Conservation (phyloP, 2,113 vertebrate species). For the Antigone vipio region DNA sequence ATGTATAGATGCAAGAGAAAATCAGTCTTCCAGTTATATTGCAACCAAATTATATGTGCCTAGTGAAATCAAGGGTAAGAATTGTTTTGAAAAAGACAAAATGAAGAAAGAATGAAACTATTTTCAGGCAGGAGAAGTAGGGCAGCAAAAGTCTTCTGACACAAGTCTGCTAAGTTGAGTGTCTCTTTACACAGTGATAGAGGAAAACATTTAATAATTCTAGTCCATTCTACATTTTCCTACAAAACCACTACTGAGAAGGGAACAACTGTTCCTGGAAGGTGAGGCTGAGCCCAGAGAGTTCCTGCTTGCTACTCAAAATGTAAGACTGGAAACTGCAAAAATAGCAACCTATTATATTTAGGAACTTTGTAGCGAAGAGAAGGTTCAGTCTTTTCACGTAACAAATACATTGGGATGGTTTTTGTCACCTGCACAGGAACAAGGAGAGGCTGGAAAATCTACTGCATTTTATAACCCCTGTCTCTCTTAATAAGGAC, state of each 20-base stretch:
- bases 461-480: neutral
- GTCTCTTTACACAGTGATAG: neutral
- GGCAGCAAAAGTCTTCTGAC: neutral
- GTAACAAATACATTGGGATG: neutral
- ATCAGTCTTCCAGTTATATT: neutral
- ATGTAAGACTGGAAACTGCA: neutral
- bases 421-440: neutral
- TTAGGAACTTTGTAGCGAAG: neutral
- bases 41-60: neutral
- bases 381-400: neutral
- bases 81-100: neutral
- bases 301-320: neutral
- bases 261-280: neutral
- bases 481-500: neutral
- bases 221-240: neutral
- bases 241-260: neutral
- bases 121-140: neutral
- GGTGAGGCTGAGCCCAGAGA: neutral
- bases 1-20: neutral
- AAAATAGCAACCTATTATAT: neutral
- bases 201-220: neutral
- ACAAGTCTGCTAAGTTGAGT: neutral
- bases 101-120: neutral
- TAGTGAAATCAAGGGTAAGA: neutral
- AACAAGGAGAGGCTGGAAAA: neutral